Evolutionary conservation across 2,113 vertebrate species (phyloP).

Genomic region (Pituophis catenifer): DNA sequence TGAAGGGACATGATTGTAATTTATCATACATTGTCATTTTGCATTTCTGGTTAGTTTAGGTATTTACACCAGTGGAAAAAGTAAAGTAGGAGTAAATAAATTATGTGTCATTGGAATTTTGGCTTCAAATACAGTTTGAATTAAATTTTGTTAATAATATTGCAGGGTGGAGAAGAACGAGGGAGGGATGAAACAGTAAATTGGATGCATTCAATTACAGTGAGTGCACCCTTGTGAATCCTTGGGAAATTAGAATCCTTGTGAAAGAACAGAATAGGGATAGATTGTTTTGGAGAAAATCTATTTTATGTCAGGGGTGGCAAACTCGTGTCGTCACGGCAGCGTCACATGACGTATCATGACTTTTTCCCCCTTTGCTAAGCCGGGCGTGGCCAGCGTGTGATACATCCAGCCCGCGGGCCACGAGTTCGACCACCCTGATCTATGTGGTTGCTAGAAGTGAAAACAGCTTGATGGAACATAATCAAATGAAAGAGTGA

Average conservation of each 20-base stretch:
- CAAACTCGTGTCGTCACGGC: too few relatives aligned
- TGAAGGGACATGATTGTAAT: neutral
- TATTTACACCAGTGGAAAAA: too few relatives aligned
- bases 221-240: neutral
- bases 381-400: too few relatives aligned
- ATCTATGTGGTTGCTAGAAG: neutral
- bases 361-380: too few relatives aligned
- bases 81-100: neutral
- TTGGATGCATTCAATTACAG: neutral
- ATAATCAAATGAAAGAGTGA: neutral
- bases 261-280: neutral
- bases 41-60: neutral
- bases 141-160: neutral
- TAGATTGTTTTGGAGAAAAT: neutral
- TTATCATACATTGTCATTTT: neutral
- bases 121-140: neutral
- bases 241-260: neutral
- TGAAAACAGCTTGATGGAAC: neutral
- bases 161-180: neutral
- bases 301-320: too few relatives aligned
- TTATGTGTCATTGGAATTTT: neutral
- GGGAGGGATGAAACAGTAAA: neutral
- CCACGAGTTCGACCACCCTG: too few relatives aligned
- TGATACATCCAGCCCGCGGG: too few relatives aligned
- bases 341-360: too few relatives aligned